A percentile compares a stretch with the other conserved stretches of the same genome.
phyloP scores from a whole-genome alignment of 2,888 invertebrate species.

The Stenichneumon culpator region DNA sequence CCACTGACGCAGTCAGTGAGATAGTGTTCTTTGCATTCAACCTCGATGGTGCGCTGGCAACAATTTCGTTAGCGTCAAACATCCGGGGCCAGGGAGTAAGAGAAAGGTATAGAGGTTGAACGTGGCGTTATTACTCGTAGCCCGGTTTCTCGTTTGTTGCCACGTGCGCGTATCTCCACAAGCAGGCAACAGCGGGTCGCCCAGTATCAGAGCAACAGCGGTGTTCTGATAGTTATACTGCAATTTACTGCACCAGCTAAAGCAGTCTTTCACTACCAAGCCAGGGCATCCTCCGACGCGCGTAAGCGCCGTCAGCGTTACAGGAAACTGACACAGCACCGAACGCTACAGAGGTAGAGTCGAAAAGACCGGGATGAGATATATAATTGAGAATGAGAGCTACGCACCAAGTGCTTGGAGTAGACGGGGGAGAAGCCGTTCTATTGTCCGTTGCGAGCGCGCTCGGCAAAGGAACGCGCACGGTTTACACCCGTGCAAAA shows the following conservation, averaged over 20 bases:
- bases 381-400: not conserved
- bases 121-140: slow-evolving; percentile 51
- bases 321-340: slow-evolving; percentile 5
- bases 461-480: slow-evolving; percentile 25
- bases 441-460: not conserved
- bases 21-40: slow-evolving; percentile 65
- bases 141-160: slow-evolving; percentile 52
- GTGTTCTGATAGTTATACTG: slow-evolving; percentile 23
- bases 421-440: slow-evolving; percentile 1
- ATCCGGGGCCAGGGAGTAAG: slow-evolving; percentile 22
- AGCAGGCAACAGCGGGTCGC: slow-evolving; percentile 45
- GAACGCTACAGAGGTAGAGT: not conserved
- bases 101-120: not conserved
- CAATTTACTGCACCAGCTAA: not conserved
- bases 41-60: slow-evolving; percentile 41
- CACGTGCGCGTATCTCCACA: slow-evolving; percentile 35
- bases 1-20: no score
- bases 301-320: no score
- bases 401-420: not conserved
- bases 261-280: no score
- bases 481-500: slow-evolving; percentile 12
- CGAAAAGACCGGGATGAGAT: not conserved
- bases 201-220: slow-evolving; percentile 34
- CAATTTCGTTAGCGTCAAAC: slow-evolving; percentile 67
- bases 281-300: no score